These are phyloP conservation scores for Hydrotaea cyrtoneurina DNA, from an alignment of 2,888 invertebrate genomes.

Conservation along the genomic window DNA sequence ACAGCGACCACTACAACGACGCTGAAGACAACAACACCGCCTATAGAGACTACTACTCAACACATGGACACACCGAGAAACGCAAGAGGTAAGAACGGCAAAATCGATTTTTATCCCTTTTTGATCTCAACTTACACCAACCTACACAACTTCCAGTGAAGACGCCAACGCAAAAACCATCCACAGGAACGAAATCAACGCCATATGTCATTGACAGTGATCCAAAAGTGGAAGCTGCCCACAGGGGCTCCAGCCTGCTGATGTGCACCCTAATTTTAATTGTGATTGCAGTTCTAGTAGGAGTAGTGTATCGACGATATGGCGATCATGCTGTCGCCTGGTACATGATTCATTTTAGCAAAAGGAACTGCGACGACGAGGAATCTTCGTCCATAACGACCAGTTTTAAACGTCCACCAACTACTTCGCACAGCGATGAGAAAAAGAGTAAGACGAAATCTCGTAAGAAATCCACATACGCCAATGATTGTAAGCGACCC, in stretches of 20 bases:
- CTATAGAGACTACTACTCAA: not conserved
- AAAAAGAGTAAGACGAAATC: not conserved
- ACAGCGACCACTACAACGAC: not conserved
- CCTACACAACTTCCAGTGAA: not conserved
- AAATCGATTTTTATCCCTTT: not conserved
- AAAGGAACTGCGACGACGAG: conserved; percentile 16
- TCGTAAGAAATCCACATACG: conserved; percentile 8
- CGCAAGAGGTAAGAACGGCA: conserved; percentile 34
- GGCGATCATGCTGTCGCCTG: conserved; percentile 45
- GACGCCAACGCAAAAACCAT: conserved; percentile 21
- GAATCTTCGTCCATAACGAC: conserved; percentile 34
- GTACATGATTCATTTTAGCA: conserved; percentile 55
- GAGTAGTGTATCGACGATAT: conserved; percentile 46
- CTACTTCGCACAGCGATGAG: not conserved
- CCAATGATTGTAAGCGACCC: conserved; percentile 37
- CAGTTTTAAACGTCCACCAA: conserved; percentile 19
- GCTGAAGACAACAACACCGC: not conserved
- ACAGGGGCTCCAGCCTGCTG: conserved; percentile 34
- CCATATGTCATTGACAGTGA: conserved; percentile 33
- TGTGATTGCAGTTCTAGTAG: conserved; percentile 23
- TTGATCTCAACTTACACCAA: not conserved
- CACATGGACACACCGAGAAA: not conserved
- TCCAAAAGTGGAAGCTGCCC: conserved; percentile 16
- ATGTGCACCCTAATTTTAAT: conserved; percentile 45
- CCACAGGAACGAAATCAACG: conserved; percentile 20